These are phyloP conservation scores for Xerus rutilus DNA, from an alignment of 2,797 vertebrate species.

Conservation along the genomic window DNA sequence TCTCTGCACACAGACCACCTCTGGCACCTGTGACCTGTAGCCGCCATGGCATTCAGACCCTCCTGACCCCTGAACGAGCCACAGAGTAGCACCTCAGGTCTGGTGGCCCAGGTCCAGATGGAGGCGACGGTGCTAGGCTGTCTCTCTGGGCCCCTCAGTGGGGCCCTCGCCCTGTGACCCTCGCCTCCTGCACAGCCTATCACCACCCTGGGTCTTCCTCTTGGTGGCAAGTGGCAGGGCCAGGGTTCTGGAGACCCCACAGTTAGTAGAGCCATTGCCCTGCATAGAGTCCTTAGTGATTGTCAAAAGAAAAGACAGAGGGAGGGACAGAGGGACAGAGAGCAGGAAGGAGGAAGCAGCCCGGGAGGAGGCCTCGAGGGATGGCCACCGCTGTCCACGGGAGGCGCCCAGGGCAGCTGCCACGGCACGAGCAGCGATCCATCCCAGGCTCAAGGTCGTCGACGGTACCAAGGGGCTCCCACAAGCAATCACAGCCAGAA, in stretches of 20 bases:
- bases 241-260: not conserved
- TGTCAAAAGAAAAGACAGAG: not conserved
- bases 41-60: not conserved
- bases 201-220: too few relatives aligned
- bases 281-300: not conserved
- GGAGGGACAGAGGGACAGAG: too few relatives aligned
- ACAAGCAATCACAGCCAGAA: conserved; percentile 64
- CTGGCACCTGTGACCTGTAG: not conserved
- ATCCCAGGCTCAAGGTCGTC: not conserved
- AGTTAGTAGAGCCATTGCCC: not conserved
- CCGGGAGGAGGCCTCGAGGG: accelerated
- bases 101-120: not conserved
- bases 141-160: not conserved
- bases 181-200: not conserved
- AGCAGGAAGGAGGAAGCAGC: too few relatives aligned
- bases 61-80: too few relatives aligned
- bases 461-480: conserved; percentile 20
- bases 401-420: not conserved
- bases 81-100: not conserved
- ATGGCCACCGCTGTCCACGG: too few relatives aligned
- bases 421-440: not conserved
- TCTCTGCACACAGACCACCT: not conserved
- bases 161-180: accelerated
- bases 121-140: not conserved
- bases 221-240: not conserved